Evolutionary conservation across 2,797 vertebrate genomes (phyloP), one percentile per base, ranked within the genome.

Genomic region (Sebastes taczanowskii): DNA sequence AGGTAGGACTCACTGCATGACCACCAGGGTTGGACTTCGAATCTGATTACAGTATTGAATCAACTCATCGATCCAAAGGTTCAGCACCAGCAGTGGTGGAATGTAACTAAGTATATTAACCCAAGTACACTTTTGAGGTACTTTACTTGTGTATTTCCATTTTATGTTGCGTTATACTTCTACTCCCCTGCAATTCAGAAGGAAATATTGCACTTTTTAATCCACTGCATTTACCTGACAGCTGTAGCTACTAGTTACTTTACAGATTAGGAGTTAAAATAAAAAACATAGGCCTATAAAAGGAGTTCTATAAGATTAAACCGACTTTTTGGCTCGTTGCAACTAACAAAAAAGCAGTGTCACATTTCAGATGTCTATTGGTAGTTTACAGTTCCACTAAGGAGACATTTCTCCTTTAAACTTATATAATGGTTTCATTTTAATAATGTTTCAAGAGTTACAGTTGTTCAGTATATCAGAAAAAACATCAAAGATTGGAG

Each of bases 1-100:
- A 99, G 98, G 98, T 99, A 97, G 91, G 93, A 68, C 9, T 25
- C 52, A 1, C 27, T 6, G 59, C 49, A 18, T 27, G 27, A 29
- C 32, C 3, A 5, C 23, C 0, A 2, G 30, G 6, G 7, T 23
- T 6, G 4, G 10, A 7, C 1, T 61, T 20, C 0, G 0, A 56
- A 52, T 18, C 49, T 29, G 29, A 71, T 20, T 23, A 3, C 22
- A 29, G 16, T 27, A 18, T 27, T 25, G 1, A 18, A 16, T 59
- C 13, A 23, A 55, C 25, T 8, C 49, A 49, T 53, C n/a, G 20
- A 49, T 22, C 49, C 2, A 58, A 74, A 11, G 7, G n/a, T 11
- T 25, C 11, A 69, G 27, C 29, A 52, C 58, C 20, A 72, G 35
- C 34, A 25, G 13, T 18, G 53, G 56, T 52, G 6, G 1, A 68